Conservation (phyloP, 2,888 invertebrate genomes). For the Apodemia duryi region DNA sequence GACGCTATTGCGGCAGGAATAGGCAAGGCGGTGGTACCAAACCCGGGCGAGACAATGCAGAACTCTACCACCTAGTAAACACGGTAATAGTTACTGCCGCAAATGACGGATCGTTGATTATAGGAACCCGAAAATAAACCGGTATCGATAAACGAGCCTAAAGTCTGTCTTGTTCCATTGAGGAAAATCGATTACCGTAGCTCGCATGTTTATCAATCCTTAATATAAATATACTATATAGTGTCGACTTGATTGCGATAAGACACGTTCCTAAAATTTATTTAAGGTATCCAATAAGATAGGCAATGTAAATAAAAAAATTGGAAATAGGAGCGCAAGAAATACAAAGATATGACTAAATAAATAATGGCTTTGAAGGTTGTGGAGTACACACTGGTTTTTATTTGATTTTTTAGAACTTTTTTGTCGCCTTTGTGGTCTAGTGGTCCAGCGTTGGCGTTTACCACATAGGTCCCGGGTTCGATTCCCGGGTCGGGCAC, state of each 20-base stretch:
- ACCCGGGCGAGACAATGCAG: too few relatives aligned
- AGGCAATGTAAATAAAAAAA: slow-evolving; percentile 29
- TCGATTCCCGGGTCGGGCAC: too few relatives aligned
- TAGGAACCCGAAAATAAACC: too few relatives aligned
- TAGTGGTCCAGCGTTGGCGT: too few relatives aligned
- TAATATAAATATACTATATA: slow-evolving; percentile 44
- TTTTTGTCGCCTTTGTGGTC: too few relatives aligned
- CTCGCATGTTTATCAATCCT: slow-evolving; percentile 49
- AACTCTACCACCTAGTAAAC: too few relatives aligned
- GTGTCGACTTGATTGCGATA: slow-evolving; percentile 37
- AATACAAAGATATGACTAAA: slow-evolving; percentile 19
- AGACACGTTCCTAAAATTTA: slow-evolving; percentile 33
- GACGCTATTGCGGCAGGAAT: too few relatives aligned
- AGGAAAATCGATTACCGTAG: slow-evolving; percentile 40
- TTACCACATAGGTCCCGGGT: too few relatives aligned
- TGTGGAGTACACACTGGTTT: background rate
- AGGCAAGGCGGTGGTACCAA: too few relatives aligned
- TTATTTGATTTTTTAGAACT: background rate
- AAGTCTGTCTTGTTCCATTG: background rate
- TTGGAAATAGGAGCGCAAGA: slow-evolving; percentile 1
- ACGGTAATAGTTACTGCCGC: too few relatives aligned
- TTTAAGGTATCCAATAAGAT: slow-evolving; percentile 34
- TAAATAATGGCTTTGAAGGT: slow-evolving; percentile 15
- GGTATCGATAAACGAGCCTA: too few relatives aligned
- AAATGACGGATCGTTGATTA: too few relatives aligned